Base-by-base conservation (phyloP, 2,888 invertebrate genomes). In the Zele albiditarsus region DNA sequence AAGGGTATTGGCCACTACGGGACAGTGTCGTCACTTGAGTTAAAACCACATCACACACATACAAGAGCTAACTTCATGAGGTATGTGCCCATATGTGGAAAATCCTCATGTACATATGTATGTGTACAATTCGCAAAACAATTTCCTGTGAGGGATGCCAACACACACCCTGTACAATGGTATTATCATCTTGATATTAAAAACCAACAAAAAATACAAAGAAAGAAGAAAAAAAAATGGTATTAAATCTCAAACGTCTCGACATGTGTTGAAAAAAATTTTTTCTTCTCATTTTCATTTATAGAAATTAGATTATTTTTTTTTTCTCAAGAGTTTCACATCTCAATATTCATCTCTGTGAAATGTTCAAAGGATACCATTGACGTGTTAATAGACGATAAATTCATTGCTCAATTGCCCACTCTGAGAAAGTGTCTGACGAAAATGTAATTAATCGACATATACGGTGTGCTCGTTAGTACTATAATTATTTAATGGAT, bases 401-500 rank as follows among this genome's bases (percentile, higher is more conserved):
- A 70, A 46, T 71, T 62, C 12, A 62, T 46, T 33, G 27, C 28
- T 60, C 42, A 27, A 66, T 73, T 65, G 25, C 38, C 38, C 53
- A 72, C 20, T 23, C 20, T 27, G 42, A 27, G 28, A 73, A 57
- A 49, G 46, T 63, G 62, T 53, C 46, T 31, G 27, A 49, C 27
- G 28, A 60, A 46, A 60, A 71, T 62, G n/a, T 62, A 23, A 60
- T 71, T 62, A 68, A 68, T 68, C 53, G 28, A 12, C 25, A 46
- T 46, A 20, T 60, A n/a, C 5, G 28, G 33, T 70, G 25, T 49
- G 12, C 28, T 68, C 68, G 68, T 73, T 62, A 68, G 60, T 68
- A 20, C n/a, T n/a, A 62, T 67, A 73, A 73, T 70, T 74, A 74
- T 63, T 74, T 70, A 53, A 70, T 57, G 69, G 23, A n/a, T 57